Base-by-base conservation (phyloP, 1,140 invertebrate species). In the Megathymus violae region DNA sequence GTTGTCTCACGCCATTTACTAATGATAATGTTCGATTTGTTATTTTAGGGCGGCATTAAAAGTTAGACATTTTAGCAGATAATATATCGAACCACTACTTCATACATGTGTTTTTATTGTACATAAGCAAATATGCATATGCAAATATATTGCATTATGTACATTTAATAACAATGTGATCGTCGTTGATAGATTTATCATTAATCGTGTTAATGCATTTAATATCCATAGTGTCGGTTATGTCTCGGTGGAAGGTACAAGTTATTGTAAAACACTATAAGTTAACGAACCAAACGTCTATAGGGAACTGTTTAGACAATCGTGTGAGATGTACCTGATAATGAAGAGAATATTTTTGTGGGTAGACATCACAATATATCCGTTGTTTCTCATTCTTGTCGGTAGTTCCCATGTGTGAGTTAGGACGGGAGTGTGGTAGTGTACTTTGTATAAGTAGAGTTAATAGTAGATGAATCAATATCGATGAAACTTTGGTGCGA, bases 401-500 rank as follows among this genome's bases (percentile, higher is more conserved):
- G 19, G 11, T 22, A 9, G 16, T 56, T 19, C 43, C 51, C 14
- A 40, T 5, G 4, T 5, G 38, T 15, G 36, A 27, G n/a, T 16
- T 41, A 14, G 10, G 38, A 43, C 38, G n/a, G 51, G 19, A 22
- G 9, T 31, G 27, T 43, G 51, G n/a, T n/a, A n/a, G 41, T 56
- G 51, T 43, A 31, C 51, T 31, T 14, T 56, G 51, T 67, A 41
- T 56, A 43, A 56, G 41, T 58, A 51, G 62, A 17, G 41, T n/a
- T 54, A 54, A 41, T 41, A 22, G 14, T 27, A 34, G 51, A 51
- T 36, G 52, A 15, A n/a, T n/a, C n/a, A n/a, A n/a, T n/a, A 47
- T 31, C 52, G 34, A 34, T 65, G 66, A 64, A 71, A 71, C 48
- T 46, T 74, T 77, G 77, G 74, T 77, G 74, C 75, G 69, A 71